phyloP scores from a whole-genome alignment of 2,113 vertebrate species.

The Varanus salvator region DNA sequence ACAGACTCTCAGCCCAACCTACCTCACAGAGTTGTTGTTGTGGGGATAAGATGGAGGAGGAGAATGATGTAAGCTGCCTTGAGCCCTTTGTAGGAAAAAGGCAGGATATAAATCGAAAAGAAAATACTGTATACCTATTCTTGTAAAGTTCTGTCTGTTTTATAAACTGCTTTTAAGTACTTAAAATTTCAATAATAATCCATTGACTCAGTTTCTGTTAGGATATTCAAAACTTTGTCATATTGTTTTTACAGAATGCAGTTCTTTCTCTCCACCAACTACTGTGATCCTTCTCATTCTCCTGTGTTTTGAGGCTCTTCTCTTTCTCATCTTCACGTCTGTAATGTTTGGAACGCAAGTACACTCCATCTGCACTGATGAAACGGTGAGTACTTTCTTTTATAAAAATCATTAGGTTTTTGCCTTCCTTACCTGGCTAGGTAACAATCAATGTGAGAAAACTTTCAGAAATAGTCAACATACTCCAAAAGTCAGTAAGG shows the following conservation, averaged over 20 bases:
- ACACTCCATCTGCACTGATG: slow-evolving; percentile 96
- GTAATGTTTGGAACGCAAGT: slow-evolving; percentile 99
- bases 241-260: slow-evolving; percentile 86
- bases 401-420: background rate
- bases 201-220: background rate
- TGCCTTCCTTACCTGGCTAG: fast-evolving
- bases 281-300: slow-evolving; percentile 97
- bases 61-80: too few species aligned
- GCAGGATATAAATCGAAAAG: too few species aligned
- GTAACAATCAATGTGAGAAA: background rate
- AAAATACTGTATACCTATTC: background rate
- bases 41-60: too few species aligned
- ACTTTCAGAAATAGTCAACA: background rate
- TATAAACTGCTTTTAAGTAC: background rate
- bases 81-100: too few species aligned
- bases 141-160: background rate
- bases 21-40: too few species aligned
- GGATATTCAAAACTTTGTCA: slow-evolving; percentile 22
- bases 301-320: slow-evolving; percentile 94
- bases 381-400: slow-evolving; percentile 87
- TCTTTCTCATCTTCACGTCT: slow-evolving; percentile 96
- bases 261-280: slow-evolving; percentile 93
- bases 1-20: too few species aligned
- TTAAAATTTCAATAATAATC: background rate
- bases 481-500: background rate